Evolutionary conservation across 2,113 vertebrate species (phyloP).

Genomic region (Microtus montanus): DNA sequence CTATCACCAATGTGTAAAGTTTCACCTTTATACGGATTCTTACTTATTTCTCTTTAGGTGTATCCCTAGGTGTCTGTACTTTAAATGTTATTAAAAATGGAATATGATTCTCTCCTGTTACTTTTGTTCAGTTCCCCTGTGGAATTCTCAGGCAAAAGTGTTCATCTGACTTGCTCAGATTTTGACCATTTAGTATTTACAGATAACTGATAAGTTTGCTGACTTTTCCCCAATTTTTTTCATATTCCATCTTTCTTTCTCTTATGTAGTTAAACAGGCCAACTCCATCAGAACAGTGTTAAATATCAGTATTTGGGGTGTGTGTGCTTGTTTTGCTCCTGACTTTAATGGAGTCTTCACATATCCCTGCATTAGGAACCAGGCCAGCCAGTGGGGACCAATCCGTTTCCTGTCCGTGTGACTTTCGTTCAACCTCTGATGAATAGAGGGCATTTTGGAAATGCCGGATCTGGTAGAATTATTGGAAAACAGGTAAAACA

Average conservation of each 20-base stretch:
- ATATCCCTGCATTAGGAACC: not conserved
- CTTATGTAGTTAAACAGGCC: not conserved
- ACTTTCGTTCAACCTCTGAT: not conserved
- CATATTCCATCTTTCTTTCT: not conserved
- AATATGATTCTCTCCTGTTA: not conserved
- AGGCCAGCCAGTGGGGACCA: not conserved
- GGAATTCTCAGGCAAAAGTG: not conserved
- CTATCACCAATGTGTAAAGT: not conserved
- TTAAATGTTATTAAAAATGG: not conserved
- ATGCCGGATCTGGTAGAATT: not conserved
- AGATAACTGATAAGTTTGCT: slow-evolving; percentile 11
- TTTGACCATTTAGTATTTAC: not conserved
- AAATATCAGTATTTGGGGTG: not conserved
- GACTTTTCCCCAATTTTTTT: not conserved
- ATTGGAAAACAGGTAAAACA: not conserved
- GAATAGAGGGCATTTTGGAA: slow-evolving; percentile 28
- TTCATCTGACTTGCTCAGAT: not conserved
- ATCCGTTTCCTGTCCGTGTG: not conserved
- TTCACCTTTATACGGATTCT: not conserved
- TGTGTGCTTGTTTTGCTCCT: not conserved
- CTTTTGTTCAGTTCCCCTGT: not conserved
- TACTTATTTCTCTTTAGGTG: not conserved
- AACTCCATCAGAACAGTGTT: not conserved
- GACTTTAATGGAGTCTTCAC: not conserved
- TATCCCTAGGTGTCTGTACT: not conserved